Conservation (phyloP, 2,113 vertebrate species). For the Trematocara unimaculatum region DNA sequence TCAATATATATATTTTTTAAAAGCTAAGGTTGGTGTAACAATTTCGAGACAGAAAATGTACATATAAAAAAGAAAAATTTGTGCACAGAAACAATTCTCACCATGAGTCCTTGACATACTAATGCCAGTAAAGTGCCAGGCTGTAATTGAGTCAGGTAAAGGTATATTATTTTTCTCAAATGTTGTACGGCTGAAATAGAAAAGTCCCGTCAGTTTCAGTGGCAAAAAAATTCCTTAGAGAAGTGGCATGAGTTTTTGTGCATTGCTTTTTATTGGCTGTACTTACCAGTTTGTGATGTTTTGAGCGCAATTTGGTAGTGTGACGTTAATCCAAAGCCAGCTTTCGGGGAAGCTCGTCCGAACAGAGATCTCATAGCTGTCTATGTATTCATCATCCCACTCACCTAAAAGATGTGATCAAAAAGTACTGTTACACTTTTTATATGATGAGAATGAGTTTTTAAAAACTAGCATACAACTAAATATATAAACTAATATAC, state of each 20-base stretch:
- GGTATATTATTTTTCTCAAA: not conserved
- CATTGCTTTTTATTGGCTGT: not conserved
- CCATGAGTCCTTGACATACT: slow-evolving; percentile 72
- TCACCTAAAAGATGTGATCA: slow-evolving; percentile 21
- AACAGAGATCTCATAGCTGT: slow-evolving; percentile 24
- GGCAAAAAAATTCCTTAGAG: not conserved
- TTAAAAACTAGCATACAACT: not conserved
- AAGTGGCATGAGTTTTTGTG: not conserved
- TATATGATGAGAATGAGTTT: not conserved
- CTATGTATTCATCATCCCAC: slow-evolving; percentile 4
- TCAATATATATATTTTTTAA: not conserved
- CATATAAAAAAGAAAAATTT: not conserved
- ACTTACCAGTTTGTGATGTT: slow-evolving; percentile 2
- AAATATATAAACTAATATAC: not conserved
- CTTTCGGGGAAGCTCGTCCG: slow-evolving; percentile 63
- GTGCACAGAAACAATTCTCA: not conserved
- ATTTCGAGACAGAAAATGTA: not conserved
- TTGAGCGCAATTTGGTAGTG: not conserved
- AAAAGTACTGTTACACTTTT: not conserved
- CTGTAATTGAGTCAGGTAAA: slow-evolving; percentile 83
- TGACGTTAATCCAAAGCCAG: slow-evolving; percentile 55
- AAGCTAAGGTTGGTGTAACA: not conserved
- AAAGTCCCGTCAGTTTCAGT: not conserved
- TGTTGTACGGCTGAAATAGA: slow-evolving; percentile 23
- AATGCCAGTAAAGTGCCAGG: slow-evolving; percentile 83